Percentiles rank a stretch among this genome's conserved stretches.
Evolutionary conservation across 1,140 invertebrate species (phyloP).

Genomic region (Drosophila serrata): DNA sequence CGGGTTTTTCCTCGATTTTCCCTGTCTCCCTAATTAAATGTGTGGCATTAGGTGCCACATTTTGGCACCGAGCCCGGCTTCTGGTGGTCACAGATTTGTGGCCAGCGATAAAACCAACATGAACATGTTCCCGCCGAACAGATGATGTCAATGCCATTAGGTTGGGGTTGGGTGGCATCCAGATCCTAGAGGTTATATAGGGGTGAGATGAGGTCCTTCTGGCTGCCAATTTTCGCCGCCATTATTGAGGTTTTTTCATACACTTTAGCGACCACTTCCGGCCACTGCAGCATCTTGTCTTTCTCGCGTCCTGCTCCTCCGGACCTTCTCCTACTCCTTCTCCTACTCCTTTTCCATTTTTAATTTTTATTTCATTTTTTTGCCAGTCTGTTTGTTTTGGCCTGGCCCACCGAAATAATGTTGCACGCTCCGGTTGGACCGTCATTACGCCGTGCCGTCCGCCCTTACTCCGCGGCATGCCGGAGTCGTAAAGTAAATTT

Average conservation of each 20-base stretch:
- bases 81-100: slow-evolving; percentile 49
- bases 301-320: slow-evolving; percentile 18
- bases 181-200: not conserved
- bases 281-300: slow-evolving; percentile 38
- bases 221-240: slow-evolving; percentile 56
- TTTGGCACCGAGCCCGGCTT: slow-evolving; percentile 52
- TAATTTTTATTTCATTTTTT: slow-evolving; percentile 34
- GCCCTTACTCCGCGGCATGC: slow-evolving; percentile 27
- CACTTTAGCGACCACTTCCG: slow-evolving; percentile 54
- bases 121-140: slow-evolving; percentile 36
- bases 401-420: slow-evolving; percentile 34
- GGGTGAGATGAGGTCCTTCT: slow-evolving; percentile 22
- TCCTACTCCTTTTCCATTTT: not conserved
- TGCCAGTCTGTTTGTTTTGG: slow-evolving; percentile 30
- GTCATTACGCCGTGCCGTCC: slow-evolving; percentile 48
- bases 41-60: slow-evolving; percentile 63
- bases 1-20: slow-evolving; percentile 30
- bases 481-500: slow-evolving; percentile 82
- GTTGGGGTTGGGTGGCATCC: not conserved
- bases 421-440: slow-evolving; percentile 42
- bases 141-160: slow-evolving; percentile 48
- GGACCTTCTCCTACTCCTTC: slow-evolving; percentile 6
- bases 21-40: slow-evolving; percentile 54
- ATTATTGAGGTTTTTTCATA: slow-evolving; percentile 64
- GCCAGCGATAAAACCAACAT: slow-evolving; percentile 46